Evolutionary conservation across 2,797 vertebrate genomes (phyloP).

Genomic region (Sebastes trivittatus): DNA sequence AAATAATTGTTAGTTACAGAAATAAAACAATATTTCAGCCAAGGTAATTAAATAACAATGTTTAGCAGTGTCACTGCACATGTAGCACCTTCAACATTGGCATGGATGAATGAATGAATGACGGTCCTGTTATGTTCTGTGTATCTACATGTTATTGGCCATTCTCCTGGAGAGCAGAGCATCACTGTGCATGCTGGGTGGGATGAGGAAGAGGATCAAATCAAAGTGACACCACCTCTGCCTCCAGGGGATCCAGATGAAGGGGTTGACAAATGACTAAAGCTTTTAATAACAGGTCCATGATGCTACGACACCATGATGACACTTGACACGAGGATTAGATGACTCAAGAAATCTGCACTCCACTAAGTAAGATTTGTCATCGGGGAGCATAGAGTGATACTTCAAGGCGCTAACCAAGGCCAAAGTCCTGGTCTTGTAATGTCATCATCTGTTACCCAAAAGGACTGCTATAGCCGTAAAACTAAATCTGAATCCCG

Average conservation of each 20-base stretch:
- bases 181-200: constrained; percentile 3
- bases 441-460: constrained; percentile 17
- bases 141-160: neutral
- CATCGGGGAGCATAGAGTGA: constrained; percentile 39
- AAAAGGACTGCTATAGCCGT: neutral
- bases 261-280: constrained; percentile 60
- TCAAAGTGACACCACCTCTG: constrained; percentile 55
- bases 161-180: constrained; percentile 29
- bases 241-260: constrained; percentile 50
- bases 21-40: neutral
- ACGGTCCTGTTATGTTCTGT: neutral
- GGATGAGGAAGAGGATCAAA: constrained; percentile 53
- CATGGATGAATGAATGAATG: neutral
- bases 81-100: neutral
- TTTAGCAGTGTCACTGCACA: neutral
- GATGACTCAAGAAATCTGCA: constrained; percentile 60
- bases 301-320: constrained; percentile 40
- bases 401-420: constrained; percentile 1
- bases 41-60: neutral
- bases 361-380: constrained; percentile 47
- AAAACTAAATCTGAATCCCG: neutral
- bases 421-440: neutral
- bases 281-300: constrained; percentile 65
- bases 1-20: too few relatives aligned
- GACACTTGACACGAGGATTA: constrained; percentile 64